Percentiles rank a stretch among this genome's conserved stretches.
Conservation (phyloP, 1,140 invertebrate species). For the Ostrea edulis region DNA sequence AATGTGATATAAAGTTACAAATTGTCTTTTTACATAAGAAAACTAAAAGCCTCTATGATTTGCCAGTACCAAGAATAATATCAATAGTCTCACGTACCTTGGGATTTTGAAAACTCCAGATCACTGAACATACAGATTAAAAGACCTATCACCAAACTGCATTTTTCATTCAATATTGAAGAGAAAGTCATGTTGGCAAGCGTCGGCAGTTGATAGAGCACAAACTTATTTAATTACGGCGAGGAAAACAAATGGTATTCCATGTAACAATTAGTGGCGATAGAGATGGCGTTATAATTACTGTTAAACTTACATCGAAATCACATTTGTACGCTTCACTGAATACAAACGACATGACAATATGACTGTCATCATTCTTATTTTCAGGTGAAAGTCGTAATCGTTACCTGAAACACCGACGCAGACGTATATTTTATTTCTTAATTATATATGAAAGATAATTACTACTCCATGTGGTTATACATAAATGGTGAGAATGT, state of each 20-base stretch:
- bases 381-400: slow-evolving; percentile 29
- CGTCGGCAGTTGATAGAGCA: background rate
- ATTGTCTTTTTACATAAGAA: no score
- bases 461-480: background rate
- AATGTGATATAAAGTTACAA: no score
- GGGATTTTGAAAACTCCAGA: background rate
- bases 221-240: slow-evolving; percentile 20
- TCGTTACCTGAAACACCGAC: slow-evolving; percentile 22
- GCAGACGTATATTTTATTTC: slow-evolving; percentile 21
- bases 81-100: background rate
- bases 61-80: background rate
- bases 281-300: slow-evolving; percentile 25
- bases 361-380: slow-evolving; percentile 31
- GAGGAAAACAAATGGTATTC: background rate
- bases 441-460: slow-evolving; percentile 24
- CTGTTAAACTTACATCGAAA: slow-evolving; percentile 37
- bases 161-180: background rate
- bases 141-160: background rate
- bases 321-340: slow-evolving; percentile 34
- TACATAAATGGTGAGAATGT: background rate
- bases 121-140: background rate
- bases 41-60: no score
- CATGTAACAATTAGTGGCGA: slow-evolving; percentile 19
- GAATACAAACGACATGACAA: slow-evolving; percentile 8
- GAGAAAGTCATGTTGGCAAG: background rate